phyloP scores from a whole-genome alignment of 2,797 vertebrate species.

The Phaenicophaeus curvirostris region DNA sequence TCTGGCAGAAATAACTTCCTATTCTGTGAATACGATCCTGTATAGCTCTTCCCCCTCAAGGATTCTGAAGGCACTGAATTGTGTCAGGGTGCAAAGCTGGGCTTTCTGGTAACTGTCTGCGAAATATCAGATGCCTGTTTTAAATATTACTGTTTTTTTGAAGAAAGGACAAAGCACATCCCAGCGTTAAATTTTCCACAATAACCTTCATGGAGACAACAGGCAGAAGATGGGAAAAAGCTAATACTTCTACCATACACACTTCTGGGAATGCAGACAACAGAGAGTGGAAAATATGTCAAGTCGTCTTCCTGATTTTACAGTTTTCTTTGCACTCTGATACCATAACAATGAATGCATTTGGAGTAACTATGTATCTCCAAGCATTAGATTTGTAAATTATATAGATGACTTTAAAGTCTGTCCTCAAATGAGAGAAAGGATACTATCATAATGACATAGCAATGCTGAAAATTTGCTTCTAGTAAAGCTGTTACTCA shows the following conservation, averaged over 20 bases:
- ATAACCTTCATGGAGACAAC: not conserved
- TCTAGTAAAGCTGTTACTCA: constrained; percentile 34
- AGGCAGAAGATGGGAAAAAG: not conserved
- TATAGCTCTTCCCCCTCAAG: not conserved
- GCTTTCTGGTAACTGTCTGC: not conserved
- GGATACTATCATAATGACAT: not conserved
- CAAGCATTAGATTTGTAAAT: not conserved
- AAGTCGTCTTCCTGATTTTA: not conserved
- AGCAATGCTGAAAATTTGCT: constrained; percentile 29
- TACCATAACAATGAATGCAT: not conserved
- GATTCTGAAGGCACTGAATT: not conserved
- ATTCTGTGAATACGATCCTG: not conserved
- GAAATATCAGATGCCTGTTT: not conserved
- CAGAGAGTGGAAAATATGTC: not conserved
- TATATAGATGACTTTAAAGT: not conserved
- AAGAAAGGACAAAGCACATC: not conserved
- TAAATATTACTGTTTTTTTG: not conserved
- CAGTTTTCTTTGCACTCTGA: not conserved
- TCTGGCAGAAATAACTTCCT: not conserved
- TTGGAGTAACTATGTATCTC: not conserved
- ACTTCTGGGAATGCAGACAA: not conserved
- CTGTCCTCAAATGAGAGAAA: not conserved
- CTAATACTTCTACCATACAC: not conserved
- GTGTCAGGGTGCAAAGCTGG: not conserved
- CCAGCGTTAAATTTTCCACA: not conserved